These are phyloP conservation scores for Oxytorus armatus DNA, from an alignment of 2,888 invertebrate genomes.

Conservation along the genomic window DNA sequence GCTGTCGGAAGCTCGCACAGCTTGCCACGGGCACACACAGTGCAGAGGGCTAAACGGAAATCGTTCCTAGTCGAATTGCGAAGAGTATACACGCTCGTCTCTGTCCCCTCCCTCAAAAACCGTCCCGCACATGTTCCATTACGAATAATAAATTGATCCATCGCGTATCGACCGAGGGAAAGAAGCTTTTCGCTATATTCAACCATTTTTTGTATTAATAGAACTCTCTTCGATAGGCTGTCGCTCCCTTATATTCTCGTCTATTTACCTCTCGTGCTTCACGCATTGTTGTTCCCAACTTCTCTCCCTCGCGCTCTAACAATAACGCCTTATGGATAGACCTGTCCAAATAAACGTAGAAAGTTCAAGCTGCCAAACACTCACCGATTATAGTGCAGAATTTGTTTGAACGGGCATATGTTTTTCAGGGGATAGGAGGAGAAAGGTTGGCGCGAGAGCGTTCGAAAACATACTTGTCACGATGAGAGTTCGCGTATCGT, in stretches of 20 bases:
- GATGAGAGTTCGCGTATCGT: conserved; percentile 23
- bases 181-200: conserved; percentile 53
- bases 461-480: conserved; percentile 52
- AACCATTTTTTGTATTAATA: conserved; percentile 50
- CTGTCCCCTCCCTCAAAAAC: neutral
- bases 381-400: conserved; percentile 33
- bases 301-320: conserved; percentile 1
- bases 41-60: conserved; percentile 43
- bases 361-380: conserved; percentile 53
- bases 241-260: conserved; percentile 13
- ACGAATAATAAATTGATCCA: conserved; percentile 57
- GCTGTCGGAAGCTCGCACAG: conserved; percentile 23
- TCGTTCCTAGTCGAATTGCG: conserved; percentile 40
- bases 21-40: neutral
- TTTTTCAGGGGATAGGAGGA: conserved; percentile 33
- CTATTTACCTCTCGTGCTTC: conserved; percentile 40
- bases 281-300: neutral
- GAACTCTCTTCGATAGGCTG: conserved; percentile 21
- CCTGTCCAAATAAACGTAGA: conserved; percentile 58
- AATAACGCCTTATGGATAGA: conserved; percentile 44
- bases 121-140: conserved; percentile 26
- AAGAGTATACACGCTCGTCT: conserved; percentile 18
- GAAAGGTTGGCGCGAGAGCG: conserved; percentile 16
- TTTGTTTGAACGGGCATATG: conserved; percentile 50
- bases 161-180: conserved; percentile 52